Evolutionary conservation across 1,140 invertebrate genomes (phyloP), one percentile per base, ranked within the genome.

Genomic region (Formica exsecta): DNA sequence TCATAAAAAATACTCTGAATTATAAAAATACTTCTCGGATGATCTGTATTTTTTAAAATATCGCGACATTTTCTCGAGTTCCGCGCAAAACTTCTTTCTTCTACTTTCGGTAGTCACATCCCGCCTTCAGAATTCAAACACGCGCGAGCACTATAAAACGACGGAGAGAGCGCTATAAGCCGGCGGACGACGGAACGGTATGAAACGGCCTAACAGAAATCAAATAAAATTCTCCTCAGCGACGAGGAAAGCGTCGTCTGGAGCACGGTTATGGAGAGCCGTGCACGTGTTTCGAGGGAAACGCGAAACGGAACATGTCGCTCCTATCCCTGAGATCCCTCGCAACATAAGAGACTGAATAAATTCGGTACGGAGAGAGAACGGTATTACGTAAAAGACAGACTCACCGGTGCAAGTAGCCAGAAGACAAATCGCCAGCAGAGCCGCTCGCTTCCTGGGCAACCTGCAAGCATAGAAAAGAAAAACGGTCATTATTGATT

Each of bases 321-420:
- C 22, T 19, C 48, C 48, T 51, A 51, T 51, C 48, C 48, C 4
- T 51, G 16, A 51, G 13, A 51, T 51, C 48, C 16, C 48, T 16
- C 48, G 48, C n/a, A 38, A 64, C 70, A 8, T 75, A 25, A 16
- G 65, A 16, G 65, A 13, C 36, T 65, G 61, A 64, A 75, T 85
- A 85, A 85, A 85, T 85, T 65, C 70, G 5, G n/a, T 38, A 13
- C 44, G 13, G 75, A 13, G 8, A n/a, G n/a, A 32, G 70, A 62
- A 36, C 5, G 25, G 13, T 22, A 25, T 75, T 4, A 65, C 16
- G 11, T 8, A 7, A 13, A 38, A 73, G 38, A 64, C 48, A 89
- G 71, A 93, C 94, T 94, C 86, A 94, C 94, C 93, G 22, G 91
- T 92, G 81, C 89, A 91, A 62, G 91, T 91, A 79, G 86, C 85